Evolutionary conservation across 1,140 invertebrate genomes (phyloP).

Genomic region (Heterodera schachtii): DNA sequence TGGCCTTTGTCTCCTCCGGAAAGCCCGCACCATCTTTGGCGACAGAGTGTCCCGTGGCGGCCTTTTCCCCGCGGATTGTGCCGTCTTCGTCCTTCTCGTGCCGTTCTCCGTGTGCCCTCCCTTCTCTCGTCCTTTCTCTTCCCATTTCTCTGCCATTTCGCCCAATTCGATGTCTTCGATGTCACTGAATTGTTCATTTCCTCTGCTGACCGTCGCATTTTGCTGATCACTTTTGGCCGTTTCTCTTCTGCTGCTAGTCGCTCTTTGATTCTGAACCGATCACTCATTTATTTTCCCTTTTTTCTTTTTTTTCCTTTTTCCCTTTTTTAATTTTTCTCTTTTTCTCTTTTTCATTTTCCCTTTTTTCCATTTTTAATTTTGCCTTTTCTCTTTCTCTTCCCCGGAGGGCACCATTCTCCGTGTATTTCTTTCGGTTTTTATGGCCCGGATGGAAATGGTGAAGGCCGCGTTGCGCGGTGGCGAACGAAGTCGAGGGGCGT

Average conservation of each 20-base stretch:
- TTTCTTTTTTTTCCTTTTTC: not conserved
- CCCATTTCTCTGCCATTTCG: not conserved
- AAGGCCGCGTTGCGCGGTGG: not conserved
- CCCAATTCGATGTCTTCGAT: conserved; percentile 32
- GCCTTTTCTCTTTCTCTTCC: too few species aligned
- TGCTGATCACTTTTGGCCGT: not conserved
- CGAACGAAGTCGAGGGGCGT: not conserved
- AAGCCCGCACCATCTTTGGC: not conserved
- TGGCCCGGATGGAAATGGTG: not conserved
- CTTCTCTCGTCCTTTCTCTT: not conserved
- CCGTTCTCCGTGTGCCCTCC: not conserved
- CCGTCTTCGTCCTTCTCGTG: not conserved
- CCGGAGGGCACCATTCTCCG: not conserved
- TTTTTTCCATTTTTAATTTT: not conserved
- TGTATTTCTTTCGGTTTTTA: not conserved
- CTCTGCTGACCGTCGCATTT: not conserved
- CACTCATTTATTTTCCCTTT: not conserved
- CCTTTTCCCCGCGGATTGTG: not conserved
- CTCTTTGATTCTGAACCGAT: not conserved
- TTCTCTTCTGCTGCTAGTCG: not conserved
- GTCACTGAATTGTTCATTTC: conserved; percentile 11
- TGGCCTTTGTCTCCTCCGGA: not conserved
- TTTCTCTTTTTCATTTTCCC: too few species aligned
- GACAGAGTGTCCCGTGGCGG: not conserved
- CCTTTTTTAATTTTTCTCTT: not conserved